Conservation (phyloP, 1,140 invertebrate genomes). For the Phenacoccus solenopsis region DNA sequence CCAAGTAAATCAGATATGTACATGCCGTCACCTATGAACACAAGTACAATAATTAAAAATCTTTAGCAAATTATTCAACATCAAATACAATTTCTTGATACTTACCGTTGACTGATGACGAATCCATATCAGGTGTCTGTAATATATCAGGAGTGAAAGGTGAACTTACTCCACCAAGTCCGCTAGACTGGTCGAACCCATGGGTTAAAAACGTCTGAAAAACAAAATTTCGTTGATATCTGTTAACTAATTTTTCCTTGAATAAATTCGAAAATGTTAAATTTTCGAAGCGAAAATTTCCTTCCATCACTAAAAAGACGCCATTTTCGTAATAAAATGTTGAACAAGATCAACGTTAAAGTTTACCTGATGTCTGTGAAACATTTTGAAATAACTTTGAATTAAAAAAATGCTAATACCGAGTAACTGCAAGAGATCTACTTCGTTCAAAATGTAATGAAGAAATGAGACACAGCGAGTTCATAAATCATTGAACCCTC, state of each 20-base stretch:
- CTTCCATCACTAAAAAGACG: too few species aligned
- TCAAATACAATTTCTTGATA: not conserved
- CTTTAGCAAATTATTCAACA: too few species aligned
- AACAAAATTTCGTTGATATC: too few species aligned
- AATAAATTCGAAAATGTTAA: too few species aligned
- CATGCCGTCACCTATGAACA: not conserved
- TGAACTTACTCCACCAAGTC: not conserved
- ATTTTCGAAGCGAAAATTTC: too few species aligned
- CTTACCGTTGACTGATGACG: not conserved
- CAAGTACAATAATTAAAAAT: too few species aligned
- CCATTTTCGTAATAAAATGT: not conserved
- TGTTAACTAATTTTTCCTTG: too few species aligned
- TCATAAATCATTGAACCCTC: not conserved
- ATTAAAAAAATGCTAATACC: too few species aligned
- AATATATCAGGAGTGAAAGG: not conserved
- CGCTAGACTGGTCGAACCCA: not conserved
- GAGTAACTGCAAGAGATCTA: not conserved
- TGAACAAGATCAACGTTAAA: not conserved
- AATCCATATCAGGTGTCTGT: not conserved
- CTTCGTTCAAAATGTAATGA: not conserved
- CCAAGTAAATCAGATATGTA: not conserved
- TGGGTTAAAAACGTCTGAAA: not conserved
- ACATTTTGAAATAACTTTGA: not conserved
- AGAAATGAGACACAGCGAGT: not conserved
- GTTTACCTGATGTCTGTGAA: too few species aligned